Evolutionary conservation across 2,113 vertebrate genomes (phyloP), one percentile per base, ranked within the genome.

Genomic region (Stigmatopora nigra): DNA sequence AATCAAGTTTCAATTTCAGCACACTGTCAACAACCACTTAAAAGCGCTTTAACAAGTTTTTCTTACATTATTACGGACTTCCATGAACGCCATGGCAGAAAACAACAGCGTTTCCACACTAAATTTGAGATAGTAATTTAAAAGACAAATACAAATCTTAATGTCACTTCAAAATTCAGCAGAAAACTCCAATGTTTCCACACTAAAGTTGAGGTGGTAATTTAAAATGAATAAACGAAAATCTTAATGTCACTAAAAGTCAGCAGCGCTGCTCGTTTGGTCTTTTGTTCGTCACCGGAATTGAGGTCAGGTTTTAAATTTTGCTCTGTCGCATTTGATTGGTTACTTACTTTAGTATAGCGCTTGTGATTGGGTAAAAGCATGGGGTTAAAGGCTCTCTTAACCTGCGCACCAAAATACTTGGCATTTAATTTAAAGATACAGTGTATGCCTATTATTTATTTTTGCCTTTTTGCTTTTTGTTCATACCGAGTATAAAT

Each of bases 291-390:
- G 52, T 55, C 14, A 25, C 20, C 36, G 20, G 7, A 10, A 9
- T 9, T 2, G 6, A 48, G 1, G 15, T 22, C 47, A 16, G 55
- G 52, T 67, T 91, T 91, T 87, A 91, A 90, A 91, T 89, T 89
- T 69, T 48, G 75, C 82, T 77, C 64, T 61, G 38, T 36, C 13
- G 0, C 65, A 45, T 71, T 73, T 83, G 72, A 90, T 90, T 91
- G 90, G 89, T 20, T 25, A 14, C 45, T 11, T 0, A 44, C 10
- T 3, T 13, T 16, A 9, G 5, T 0, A 3, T 36, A 14, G 78
- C 58, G 61, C 25, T 22, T 0, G 64, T 81, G 70, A 84, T 84
- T 86, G 82, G 82, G 53, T 75, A 20, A 63, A 15, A n/a, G 1
- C 3, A 15, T 16, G 11, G 36, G 12, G 44, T 62, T 20, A 63